phyloP scores from a whole-genome alignment of 2,113 vertebrate species.

The Lanius collurio region DNA sequence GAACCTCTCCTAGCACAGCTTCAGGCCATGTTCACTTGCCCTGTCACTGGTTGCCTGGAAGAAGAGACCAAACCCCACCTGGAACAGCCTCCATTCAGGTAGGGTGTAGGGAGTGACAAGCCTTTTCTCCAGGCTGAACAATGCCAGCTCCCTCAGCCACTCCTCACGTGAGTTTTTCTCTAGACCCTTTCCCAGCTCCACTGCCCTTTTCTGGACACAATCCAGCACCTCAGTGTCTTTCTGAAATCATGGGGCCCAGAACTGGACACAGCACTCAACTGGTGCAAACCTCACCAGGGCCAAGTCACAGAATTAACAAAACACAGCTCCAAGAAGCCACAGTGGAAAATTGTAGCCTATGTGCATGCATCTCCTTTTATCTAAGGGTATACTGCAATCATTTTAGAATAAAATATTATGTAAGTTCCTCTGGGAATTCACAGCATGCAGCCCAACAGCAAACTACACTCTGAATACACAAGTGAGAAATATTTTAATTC shows the following conservation, averaged over 20 bases:
- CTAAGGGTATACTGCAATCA: background rate
- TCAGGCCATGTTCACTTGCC: too few species aligned
- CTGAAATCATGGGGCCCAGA: background rate
- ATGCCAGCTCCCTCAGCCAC: background rate
- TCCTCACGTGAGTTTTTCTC: background rate
- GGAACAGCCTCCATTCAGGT: background rate
- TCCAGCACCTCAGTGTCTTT: background rate
- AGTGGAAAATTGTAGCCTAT: background rate
- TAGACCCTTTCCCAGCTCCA: background rate
- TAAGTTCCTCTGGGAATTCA: background rate
- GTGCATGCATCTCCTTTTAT: background rate
- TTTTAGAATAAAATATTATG: background rate
- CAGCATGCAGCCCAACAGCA: background rate
- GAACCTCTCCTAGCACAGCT: background rate
- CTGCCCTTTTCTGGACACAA: background rate
- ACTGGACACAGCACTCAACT: background rate
- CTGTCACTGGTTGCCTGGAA: background rate
- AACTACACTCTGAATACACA: background rate
- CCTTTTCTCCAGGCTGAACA: background rate
- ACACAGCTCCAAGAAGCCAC: background rate
- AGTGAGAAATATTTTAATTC: background rate
- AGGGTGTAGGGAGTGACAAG: background rate
- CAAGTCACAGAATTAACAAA: background rate
- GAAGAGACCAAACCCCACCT: background rate
- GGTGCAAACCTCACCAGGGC: background rate